A percentile compares a stretch with the other conserved stretches of the same genome.
phyloP scores from a whole-genome alignment of 2,797 vertebrate species.

The Chelonia mydas region DNA sequence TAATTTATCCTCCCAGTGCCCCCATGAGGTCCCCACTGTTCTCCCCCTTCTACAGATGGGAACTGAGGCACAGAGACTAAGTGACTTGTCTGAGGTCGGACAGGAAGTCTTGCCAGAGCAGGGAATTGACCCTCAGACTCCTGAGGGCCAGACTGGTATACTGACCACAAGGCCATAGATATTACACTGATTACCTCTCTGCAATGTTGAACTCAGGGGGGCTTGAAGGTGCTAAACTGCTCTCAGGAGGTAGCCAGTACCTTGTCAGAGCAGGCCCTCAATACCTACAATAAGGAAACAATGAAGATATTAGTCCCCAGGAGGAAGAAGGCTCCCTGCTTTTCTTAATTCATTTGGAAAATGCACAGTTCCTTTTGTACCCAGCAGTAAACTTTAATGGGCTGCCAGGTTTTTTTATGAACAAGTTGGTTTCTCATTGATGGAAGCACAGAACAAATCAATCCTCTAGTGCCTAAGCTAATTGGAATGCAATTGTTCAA shows the following conservation, averaged over 20 bases:
- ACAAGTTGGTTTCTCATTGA: background rate
- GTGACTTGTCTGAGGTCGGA: background rate
- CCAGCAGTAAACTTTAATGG: background rate
- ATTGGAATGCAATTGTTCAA: conserved; percentile 57
- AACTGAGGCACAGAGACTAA: background rate
- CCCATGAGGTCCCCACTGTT: background rate
- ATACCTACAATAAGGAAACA: background rate
- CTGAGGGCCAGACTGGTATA: background rate
- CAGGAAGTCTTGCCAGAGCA: too few relatives aligned
- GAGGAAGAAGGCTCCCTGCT: background rate
- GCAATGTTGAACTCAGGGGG: background rate
- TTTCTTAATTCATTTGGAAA: background rate
- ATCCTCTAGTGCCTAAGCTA: conserved; percentile 13
- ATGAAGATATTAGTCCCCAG: background rate
- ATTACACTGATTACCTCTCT: background rate
- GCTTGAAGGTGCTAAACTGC: background rate
- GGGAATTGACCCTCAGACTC: background rate
- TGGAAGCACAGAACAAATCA: background rate
- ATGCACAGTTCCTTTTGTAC: background rate
- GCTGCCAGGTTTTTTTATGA: background rate
- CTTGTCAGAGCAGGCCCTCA: rapidly evolving
- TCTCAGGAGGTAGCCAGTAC: too few relatives aligned
- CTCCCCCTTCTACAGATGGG: background rate
- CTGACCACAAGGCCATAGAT: background rate
- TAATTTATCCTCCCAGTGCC: background rate